Percentiles rank a stretch among this genome's conserved stretches.
phyloP scores from a whole-genome alignment of 2,797 vertebrate genomes.

The Enteromius mattozi region DNA sequence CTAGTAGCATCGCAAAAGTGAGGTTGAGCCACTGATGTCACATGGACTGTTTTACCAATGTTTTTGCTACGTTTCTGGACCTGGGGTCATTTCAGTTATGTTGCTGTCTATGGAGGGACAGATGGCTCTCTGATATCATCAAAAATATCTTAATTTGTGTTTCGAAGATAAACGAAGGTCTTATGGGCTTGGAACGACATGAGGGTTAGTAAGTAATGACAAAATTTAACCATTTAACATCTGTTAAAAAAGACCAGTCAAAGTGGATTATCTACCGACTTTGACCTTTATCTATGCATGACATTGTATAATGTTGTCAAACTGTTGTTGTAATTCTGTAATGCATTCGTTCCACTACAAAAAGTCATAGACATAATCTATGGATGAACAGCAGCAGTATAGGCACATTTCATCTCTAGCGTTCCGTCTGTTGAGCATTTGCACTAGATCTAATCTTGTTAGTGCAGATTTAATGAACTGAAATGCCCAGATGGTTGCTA shows the following conservation, averaged over 20 bases:
- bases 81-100: too few relatives aligned
- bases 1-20: too few relatives aligned
- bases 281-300: conserved; percentile 1
- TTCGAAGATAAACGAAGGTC: too few relatives aligned
- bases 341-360: neutral
- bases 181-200: too few relatives aligned
- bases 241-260: neutral
- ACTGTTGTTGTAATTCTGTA: neutral
- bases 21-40: too few relatives aligned
- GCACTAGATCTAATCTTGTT: conserved; percentile 60
- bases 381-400: conserved; percentile 26
- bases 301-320: neutral
- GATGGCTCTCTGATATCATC: too few relatives aligned
- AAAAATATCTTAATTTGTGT: too few relatives aligned
- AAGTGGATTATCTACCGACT: neutral
- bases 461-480: conserved; percentile 63
- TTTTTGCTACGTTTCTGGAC: too few relatives aligned
- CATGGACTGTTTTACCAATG: too few relatives aligned
- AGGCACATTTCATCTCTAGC: conserved; percentile 38
- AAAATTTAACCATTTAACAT: neutral
- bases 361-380: neutral
- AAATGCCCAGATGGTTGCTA: conserved; percentile 58
- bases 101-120: too few relatives aligned
- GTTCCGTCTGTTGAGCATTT: conserved; percentile 54
- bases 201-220: too few relatives aligned